Evolutionary conservation across 2,888 invertebrate species (phyloP).

Genomic region (Caenorhabditis panamensis): DNA sequence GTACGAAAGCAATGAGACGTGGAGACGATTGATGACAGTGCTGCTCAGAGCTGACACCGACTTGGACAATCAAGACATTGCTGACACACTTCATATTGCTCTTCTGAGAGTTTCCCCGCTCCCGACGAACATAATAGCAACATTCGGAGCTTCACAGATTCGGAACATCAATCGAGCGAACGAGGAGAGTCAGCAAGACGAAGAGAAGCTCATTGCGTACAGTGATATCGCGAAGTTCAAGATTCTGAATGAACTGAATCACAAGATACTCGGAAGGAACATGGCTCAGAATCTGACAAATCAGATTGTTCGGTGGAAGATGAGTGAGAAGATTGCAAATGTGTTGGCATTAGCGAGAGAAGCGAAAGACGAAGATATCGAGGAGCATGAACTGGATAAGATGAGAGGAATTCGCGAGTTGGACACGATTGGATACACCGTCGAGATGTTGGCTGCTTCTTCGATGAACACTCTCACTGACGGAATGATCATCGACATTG

Average conservation of each 20-base stretch:
- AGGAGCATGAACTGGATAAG: slow-evolving; percentile 36
- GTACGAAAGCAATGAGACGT: slow-evolving; percentile 36
- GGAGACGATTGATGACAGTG: slow-evolving; percentile 46
- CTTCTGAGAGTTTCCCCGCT: slow-evolving; percentile 25
- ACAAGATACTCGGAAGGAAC: slow-evolving; percentile 50
- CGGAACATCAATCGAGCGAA: slow-evolving; percentile 28
- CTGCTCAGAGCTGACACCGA: slow-evolving; percentile 34
- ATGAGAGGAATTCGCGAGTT: slow-evolving; percentile 39
- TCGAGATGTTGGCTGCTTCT: slow-evolving; percentile 41
- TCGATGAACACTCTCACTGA: slow-evolving; percentile 26
- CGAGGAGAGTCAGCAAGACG: slow-evolving; percentile 2
- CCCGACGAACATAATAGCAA: slow-evolving; percentile 42
- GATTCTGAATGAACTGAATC: slow-evolving; percentile 58
- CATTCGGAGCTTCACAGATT: slow-evolving; percentile 36
- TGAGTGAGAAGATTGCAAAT: slow-evolving; percentile 25
- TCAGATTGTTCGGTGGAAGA: slow-evolving; percentile 28
- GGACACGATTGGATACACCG: slow-evolving; percentile 37
- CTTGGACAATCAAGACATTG: slow-evolving; percentile 30
- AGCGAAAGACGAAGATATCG: slow-evolving; percentile 17
- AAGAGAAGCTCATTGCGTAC: slow-evolving; percentile 10
- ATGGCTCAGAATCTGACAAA: slow-evolving; percentile 48
- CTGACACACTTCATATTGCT: slow-evolving; percentile 17
- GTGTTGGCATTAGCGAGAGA: background rate
- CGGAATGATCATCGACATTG: slow-evolving; percentile 36
- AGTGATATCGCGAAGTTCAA: slow-evolving; percentile 46